These are phyloP conservation scores for Quiscalus mexicanus DNA, from an alignment of 2,113 vertebrate genomes.

Conservation along the genomic window DNA sequence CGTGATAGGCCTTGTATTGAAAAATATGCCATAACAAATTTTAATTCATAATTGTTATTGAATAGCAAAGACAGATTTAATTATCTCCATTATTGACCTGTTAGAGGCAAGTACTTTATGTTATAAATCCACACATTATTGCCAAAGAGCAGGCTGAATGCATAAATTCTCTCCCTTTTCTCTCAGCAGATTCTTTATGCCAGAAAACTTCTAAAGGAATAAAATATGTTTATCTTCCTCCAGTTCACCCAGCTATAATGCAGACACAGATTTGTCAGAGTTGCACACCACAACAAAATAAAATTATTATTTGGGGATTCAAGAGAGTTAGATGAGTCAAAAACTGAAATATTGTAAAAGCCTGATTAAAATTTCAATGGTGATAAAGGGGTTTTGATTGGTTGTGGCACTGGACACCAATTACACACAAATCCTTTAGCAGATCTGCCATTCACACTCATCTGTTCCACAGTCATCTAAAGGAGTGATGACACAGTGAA, in stretches of 20 bases:
- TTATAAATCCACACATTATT: constrained; percentile 44
- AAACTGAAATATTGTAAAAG: constrained; percentile 5
- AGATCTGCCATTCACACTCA: neutral
- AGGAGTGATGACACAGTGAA: constrained; percentile 12
- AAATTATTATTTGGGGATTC: neutral
- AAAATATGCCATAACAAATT: constrained; percentile 56
- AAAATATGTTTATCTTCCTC: constrained; percentile 23
- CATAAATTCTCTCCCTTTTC: constrained; percentile 15
- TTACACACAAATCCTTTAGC: constrained; percentile 1
- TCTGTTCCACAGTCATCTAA: neutral
- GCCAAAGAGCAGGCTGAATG: constrained; percentile 23
- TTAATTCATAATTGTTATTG: constrained; percentile 69
- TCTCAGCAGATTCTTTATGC: neutral
- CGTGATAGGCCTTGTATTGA: constrained; percentile 30
- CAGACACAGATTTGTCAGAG: neutral
- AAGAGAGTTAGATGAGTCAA: neutral
- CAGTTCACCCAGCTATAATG: neutral
- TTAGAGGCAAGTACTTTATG: constrained; percentile 17
- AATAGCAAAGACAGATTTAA: constrained; percentile 55
- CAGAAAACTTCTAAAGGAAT: constrained; percentile 37
- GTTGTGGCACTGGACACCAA: neutral
- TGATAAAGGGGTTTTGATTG: neutral
- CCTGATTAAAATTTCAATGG: neutral
- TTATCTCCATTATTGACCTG: constrained; percentile 46
- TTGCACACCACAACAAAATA: neutral